Conservation (phyloP, 2,888 invertebrate species). For the Halictus quadricinctus region DNA sequence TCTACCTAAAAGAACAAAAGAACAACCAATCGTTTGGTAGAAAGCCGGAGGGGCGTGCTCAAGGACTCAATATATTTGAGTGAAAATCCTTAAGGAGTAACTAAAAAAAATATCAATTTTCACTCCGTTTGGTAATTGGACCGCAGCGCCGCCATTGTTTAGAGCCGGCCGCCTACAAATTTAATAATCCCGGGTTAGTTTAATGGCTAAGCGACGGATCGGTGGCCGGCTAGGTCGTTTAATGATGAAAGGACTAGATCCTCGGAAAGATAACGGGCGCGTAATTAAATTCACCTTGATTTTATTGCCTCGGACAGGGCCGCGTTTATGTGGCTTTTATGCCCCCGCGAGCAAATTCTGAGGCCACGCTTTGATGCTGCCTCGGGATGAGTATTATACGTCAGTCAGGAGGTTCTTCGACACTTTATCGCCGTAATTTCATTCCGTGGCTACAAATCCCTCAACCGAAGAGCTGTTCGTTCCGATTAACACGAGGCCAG, state of each 20-base stretch:
- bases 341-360: constrained; percentile 76
- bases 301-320: constrained; percentile 73
- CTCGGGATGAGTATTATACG: constrained; percentile 69
- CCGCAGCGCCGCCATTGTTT: constrained; percentile 23
- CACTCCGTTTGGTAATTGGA: constrained; percentile 16
- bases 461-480: constrained; percentile 24
- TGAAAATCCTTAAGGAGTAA: not conserved
- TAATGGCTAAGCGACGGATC: constrained; percentile 45
- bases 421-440: constrained; percentile 72
- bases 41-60: no score
- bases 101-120: not conserved
- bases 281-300: constrained; percentile 80
- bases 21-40: no score
- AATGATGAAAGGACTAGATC: constrained; percentile 78
- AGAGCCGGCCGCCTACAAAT: constrained; percentile 60
- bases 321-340: constrained; percentile 77
- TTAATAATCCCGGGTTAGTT: constrained; percentile 68
- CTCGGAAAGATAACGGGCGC: constrained; percentile 70
- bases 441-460: constrained; percentile 48
- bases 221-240: constrained; percentile 37
- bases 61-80: no score
- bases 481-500: constrained; percentile 21
- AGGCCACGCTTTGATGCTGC: constrained; percentile 68
- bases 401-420: constrained; percentile 61
- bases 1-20: no score